Conservation (phyloP, 1,140 invertebrate species). For the Tribolium madens region DNA sequence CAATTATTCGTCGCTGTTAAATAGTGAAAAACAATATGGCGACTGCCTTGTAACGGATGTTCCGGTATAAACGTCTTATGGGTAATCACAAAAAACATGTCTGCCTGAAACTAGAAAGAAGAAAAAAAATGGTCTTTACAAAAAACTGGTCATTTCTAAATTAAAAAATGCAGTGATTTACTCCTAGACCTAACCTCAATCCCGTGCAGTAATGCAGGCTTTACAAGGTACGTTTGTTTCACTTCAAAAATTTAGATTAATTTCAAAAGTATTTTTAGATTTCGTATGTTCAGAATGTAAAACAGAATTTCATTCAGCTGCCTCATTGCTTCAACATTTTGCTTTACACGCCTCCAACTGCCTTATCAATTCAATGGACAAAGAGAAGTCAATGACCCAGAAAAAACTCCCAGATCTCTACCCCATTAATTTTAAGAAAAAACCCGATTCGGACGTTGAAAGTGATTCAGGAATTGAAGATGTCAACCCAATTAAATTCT, state of each 20-base stretch:
- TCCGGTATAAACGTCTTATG: slow-evolving; percentile 34
- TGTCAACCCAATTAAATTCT: slow-evolving; percentile 47
- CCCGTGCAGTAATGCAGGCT: slow-evolving; percentile 1
- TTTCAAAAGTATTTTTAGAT: slow-evolving; percentile 41
- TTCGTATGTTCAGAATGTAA: slow-evolving; percentile 46
- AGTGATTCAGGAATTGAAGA: slow-evolving; percentile 40
- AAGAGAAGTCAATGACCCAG: slow-evolving; percentile 18
- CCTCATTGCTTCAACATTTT: slow-evolving; percentile 46
- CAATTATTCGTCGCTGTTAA: slow-evolving; percentile 14
- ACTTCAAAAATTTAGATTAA: neutral
- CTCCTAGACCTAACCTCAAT: neutral
- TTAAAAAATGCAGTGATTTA: slow-evolving; percentile 9
- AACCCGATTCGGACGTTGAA: slow-evolving; percentile 21
- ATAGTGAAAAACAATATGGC: slow-evolving; percentile 37
- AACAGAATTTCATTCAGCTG: slow-evolving; percentile 41
- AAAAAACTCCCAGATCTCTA: slow-evolving; percentile 45
- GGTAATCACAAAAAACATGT: slow-evolving; percentile 15
- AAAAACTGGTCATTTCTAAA: neutral
- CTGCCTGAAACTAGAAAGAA: neutral
- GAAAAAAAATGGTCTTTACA: neutral
- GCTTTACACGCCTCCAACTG: slow-evolving; percentile 43
- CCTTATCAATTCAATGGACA: neutral
- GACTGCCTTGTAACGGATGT: slow-evolving; percentile 36
- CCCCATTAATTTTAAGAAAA: slow-evolving; percentile 36
- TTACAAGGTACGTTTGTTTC: neutral